Evolutionary conservation across 37 sponge, comb jelly and placozoan genomes (phyloP).

Genomic region (Beroe ovata): DNA sequence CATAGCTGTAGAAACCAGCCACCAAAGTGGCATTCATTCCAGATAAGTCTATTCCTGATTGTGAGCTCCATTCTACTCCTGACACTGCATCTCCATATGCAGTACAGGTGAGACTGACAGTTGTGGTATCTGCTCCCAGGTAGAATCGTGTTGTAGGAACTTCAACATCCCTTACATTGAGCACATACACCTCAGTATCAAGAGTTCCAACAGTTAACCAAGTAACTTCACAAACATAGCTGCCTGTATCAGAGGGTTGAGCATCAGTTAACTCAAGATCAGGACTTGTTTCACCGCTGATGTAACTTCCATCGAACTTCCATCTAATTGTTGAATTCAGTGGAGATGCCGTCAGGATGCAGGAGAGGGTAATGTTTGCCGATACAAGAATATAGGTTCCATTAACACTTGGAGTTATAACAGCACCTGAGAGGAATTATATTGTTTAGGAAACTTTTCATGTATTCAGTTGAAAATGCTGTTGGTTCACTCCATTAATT

Average conservation of each 20-base stretch:
- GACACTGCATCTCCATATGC: not conserved
- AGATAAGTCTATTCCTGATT: not conserved
- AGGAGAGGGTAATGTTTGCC: not conserved
- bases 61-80: not conserved
- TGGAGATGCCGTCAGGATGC: not conserved
- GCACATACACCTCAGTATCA: not conserved
- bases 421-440: not conserved
- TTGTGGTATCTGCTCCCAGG: not conserved
- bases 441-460: too few relatives aligned
- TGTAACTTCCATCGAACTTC: not conserved
- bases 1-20: not conserved
- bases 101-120: conserved; percentile 8
- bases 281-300: not conserved
- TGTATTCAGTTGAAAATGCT: too few relatives aligned
- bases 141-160: not conserved
- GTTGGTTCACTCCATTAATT: too few relatives aligned
- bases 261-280: not conserved
- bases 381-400: not conserved
- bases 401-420: not conserved
- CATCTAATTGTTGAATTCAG: not conserved
- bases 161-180: not conserved
- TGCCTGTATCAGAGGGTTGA: not conserved
- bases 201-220: conserved; percentile 8
- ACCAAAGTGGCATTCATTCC: not conserved
- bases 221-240: not conserved